Conservation (phyloP, 35 echinoderm and acorn worm genomes). For the Heliocidaris erythrogramma region DNA sequence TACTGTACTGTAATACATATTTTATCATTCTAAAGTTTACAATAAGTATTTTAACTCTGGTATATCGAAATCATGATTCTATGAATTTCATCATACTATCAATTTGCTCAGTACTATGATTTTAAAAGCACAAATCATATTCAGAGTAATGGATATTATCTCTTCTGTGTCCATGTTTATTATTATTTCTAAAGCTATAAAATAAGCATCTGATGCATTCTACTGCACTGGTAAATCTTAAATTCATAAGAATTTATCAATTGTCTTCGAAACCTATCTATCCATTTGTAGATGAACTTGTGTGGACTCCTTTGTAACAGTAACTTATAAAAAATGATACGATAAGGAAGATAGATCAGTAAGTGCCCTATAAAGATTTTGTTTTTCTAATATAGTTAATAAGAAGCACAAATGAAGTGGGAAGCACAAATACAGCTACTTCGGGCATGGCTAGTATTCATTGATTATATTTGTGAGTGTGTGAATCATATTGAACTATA, state of each 20-base stretch:
- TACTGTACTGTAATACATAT: neutral
- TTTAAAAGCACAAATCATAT: neutral
- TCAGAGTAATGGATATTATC: too few relatives aligned
- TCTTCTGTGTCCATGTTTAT: too few relatives aligned
- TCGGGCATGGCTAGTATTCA: neutral
- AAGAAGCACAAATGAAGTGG: neutral
- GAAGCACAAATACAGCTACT: neutral
- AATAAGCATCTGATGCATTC: too few relatives aligned
- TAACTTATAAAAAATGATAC: too few relatives aligned
- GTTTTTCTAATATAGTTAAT: neutral
- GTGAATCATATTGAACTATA: neutral
- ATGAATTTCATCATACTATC: neutral
- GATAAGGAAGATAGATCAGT: too few relatives aligned
- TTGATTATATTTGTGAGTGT: neutral
- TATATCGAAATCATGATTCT: neutral
- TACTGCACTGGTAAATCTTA: too few relatives aligned
- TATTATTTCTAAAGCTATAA: too few relatives aligned
- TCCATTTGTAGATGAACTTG: too few relatives aligned
- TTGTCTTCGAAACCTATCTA: too few relatives aligned
- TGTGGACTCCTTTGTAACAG: too few relatives aligned
- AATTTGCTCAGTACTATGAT: neutral
- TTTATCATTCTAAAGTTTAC: neutral
- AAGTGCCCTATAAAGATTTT: too few relatives aligned
- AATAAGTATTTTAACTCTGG: neutral
- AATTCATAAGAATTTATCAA: too few relatives aligned